Evolutionary conservation across 2,113 vertebrate genomes (phyloP).

Genomic region (Seriola rivoliana): DNA sequence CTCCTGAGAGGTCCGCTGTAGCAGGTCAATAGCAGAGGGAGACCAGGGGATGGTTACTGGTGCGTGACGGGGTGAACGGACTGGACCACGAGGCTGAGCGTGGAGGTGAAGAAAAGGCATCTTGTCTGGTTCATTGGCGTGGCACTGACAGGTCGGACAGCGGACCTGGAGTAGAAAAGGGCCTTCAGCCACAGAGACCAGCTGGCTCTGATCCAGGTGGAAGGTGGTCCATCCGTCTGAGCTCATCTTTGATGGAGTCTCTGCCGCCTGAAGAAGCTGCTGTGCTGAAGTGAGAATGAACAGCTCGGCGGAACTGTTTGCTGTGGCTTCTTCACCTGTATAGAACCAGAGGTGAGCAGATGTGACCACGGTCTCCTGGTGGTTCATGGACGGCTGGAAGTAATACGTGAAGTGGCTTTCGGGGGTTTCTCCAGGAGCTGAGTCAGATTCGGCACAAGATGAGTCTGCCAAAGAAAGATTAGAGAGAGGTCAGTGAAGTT

Average conservation of each 20-base stretch:
- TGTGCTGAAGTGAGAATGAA: slow-evolving; percentile 66
- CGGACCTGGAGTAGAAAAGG: slow-evolving; percentile 87
- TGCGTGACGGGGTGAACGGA: slow-evolving; percentile 77
- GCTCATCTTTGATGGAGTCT: slow-evolving; percentile 33
- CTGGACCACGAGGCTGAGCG: slow-evolving; percentile 59
- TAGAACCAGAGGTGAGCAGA: slow-evolving; percentile 93
- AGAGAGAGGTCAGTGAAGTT: neutral
- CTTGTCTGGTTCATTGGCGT: slow-evolving; percentile 75
- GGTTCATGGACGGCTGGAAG: slow-evolving; percentile 88
- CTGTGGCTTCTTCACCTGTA: slow-evolving; percentile 58
- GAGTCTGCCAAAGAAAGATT: slow-evolving; percentile 70
- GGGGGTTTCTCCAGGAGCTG: slow-evolving; percentile 22
- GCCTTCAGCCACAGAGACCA: slow-evolving; percentile 68
- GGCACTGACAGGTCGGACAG: slow-evolving; percentile 86
- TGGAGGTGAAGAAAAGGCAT: slow-evolving; percentile 89
- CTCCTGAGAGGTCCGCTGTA: slow-evolving; percentile 86
- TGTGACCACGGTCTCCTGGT: slow-evolving; percentile 79
- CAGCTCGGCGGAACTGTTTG: slow-evolving; percentile 53
- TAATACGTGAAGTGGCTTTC: slow-evolving; percentile 86
- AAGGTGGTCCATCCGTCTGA: slow-evolving; percentile 87
- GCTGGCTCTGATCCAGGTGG: slow-evolving; percentile 62
- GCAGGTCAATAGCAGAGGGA: slow-evolving; percentile 82
- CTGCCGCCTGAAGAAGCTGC: slow-evolving; percentile 59
- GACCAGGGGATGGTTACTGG: slow-evolving; percentile 87
- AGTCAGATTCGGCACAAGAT: slow-evolving; percentile 61